Percentiles rank a stretch among this genome's conserved stretches.
phyloP scores from a whole-genome alignment of 2,113 vertebrate species.

The Tetrax tetrax region DNA sequence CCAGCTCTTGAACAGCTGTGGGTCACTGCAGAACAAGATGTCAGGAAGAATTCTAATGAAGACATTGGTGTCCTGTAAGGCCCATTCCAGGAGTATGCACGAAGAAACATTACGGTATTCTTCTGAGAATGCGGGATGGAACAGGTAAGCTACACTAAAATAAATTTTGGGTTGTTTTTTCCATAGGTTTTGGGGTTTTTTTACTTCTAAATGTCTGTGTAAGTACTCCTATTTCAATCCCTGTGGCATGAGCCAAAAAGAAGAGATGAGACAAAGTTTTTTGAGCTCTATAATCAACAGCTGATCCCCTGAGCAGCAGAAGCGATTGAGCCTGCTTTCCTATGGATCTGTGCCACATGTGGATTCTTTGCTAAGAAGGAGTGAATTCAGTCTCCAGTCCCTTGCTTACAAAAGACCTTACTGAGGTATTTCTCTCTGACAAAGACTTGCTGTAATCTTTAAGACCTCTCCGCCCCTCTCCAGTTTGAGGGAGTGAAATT shows the following conservation, averaged over 20 bases:
- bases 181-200: background rate
- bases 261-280: background rate
- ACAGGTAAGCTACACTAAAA: background rate
- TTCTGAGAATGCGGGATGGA: background rate
- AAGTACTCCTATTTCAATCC: background rate
- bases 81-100: background rate
- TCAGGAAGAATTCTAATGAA: background rate
- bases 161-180: background rate
- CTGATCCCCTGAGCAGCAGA: conserved; percentile 6
- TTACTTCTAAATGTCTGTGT: background rate
- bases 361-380: background rate
- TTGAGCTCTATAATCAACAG: background rate
- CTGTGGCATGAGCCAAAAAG: background rate
- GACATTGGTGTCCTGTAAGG: background rate
- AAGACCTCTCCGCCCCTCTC: background rate
- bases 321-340: background rate
- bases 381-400: background rate
- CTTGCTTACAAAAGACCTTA: background rate
- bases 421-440: background rate
- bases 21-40: background rate
- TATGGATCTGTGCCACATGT: background rate
- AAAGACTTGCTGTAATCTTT: background rate
- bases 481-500: background rate
- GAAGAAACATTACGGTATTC: background rate
- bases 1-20: background rate